Percentiles rank a stretch among this genome's conserved stretches.
These are phyloP conservation scores for Aphrophora alni DNA, from an alignment of 2,888 invertebrate genomes.

Conservation along the genomic window DNA sequence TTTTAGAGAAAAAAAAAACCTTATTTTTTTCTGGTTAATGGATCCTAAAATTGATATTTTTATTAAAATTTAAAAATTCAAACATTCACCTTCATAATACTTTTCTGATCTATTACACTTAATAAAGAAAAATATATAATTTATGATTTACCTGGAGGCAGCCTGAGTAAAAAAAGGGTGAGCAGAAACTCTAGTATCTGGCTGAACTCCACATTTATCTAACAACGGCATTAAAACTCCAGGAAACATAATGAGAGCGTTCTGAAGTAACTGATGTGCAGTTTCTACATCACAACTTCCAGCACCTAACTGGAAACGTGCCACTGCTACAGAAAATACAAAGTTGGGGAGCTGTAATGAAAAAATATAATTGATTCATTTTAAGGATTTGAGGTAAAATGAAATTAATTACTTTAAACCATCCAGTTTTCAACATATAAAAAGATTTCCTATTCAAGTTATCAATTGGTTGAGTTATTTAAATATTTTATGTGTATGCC, in stretches of 20 bases:
- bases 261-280: slow-evolving; percentile 72
- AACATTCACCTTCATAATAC: no score
- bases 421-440: background rate
- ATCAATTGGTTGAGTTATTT: no score
- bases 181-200: slow-evolving; percentile 67
- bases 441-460: background rate
- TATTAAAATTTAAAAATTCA: no score
- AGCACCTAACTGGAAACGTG: slow-evolving; percentile 66
- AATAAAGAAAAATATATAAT: no score
- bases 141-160: slow-evolving; percentile 58
- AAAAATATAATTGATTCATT: no score
- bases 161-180: slow-evolving; percentile 62
- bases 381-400: no score
- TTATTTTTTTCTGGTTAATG: no score
- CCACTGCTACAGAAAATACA: slow-evolving; percentile 81
- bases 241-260: slow-evolving; percentile 83
- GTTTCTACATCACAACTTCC: slow-evolving; percentile 51
- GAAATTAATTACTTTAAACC: slow-evolving; percentile 58
- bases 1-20: no score
- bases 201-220: slow-evolving; percentile 77
- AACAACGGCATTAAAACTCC: slow-evolving; percentile 73
- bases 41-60: no score
- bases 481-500: no score
- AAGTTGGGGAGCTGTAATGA: slow-evolving; percentile 79
- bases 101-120: no score